Conservation (phyloP, 2,113 vertebrate species). For the Engraulis encrasicolus region DNA sequence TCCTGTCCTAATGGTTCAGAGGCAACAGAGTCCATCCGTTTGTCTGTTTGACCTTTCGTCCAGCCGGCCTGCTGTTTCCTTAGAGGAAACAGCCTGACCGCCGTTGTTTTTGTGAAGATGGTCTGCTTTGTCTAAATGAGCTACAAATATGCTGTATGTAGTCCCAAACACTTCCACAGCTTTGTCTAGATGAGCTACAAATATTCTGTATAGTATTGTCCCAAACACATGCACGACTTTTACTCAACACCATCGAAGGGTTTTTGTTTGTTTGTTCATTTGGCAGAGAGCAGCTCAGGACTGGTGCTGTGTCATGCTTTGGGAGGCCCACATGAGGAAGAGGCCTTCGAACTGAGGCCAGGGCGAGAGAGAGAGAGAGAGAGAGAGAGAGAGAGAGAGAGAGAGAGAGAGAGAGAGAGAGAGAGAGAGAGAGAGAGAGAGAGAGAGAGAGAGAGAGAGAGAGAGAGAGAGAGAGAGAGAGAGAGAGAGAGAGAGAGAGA, state of each 20-base stretch:
- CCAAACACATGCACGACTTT: neutral
- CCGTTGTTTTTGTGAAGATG: too few relatives aligned
- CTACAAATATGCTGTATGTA: too few relatives aligned
- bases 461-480: neutral
- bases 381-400: neutral
- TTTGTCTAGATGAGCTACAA: too few relatives aligned
- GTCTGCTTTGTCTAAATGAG: too few relatives aligned
- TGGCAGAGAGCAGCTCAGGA: neutral
- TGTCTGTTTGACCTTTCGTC: neutral
- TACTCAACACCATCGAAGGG: neutral
- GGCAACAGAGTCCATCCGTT: neutral
- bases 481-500: neutral
- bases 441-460: neutral
- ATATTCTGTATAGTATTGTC: too few relatives aligned
- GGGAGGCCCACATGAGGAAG: neutral
- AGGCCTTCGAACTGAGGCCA: neutral
- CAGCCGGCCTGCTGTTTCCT: neutral
- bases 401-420: neutral
- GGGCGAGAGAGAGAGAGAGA: neutral
- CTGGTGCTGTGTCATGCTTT: neutral
- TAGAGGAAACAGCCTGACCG: neutral
- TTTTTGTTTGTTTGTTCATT: conserved; percentile 6
- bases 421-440: neutral
- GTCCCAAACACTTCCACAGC: too few relatives aligned
- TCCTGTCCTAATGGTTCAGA: neutral